These are phyloP conservation scores for Labeo calbasu DNA, from an alignment of 2,797 vertebrate species.

Conservation along the genomic window DNA sequence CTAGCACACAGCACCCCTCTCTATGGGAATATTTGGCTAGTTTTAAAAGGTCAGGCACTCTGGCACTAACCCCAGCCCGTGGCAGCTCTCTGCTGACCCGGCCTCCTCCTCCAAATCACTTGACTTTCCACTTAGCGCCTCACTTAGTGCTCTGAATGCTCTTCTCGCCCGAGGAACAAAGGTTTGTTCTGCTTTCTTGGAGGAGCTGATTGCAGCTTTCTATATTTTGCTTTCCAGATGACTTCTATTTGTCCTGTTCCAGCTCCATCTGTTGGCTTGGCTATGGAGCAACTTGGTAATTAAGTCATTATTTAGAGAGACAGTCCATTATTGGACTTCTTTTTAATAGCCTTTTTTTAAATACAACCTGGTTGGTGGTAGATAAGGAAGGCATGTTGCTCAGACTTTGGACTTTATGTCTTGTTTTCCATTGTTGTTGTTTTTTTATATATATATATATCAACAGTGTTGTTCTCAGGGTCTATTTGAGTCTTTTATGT, in stretches of 20 bases:
- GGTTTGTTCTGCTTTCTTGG: constrained; percentile 38
- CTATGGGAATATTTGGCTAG: constrained; percentile 39
- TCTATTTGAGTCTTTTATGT: constrained; percentile 52
- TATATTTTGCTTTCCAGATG: constrained; percentile 44
- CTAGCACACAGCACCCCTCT: neutral
- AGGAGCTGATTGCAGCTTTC: constrained; percentile 6
- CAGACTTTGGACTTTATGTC: constrained; percentile 32
- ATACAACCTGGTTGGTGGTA: constrained; percentile 49
- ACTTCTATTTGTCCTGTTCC: constrained; percentile 59
- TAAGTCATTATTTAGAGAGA: constrained; percentile 61
- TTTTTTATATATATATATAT: constrained; percentile 24
- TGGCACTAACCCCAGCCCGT: constrained; percentile 32
- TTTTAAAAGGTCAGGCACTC: constrained; percentile 51
- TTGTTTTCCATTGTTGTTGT: constrained; percentile 25
- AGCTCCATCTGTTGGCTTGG: constrained; percentile 60
- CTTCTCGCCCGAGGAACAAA: constrained; percentile 34
- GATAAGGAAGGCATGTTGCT: constrained; percentile 49
- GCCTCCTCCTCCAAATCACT: constrained; percentile 18
- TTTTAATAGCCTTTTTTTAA: constrained; percentile 42
- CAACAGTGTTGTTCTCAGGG: constrained; percentile 28
- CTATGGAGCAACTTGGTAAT: constrained; percentile 57
- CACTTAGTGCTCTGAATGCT: constrained; percentile 23
- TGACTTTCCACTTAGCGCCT: constrained; percentile 1
- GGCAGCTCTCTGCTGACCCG: constrained; percentile 45
- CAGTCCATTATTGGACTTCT: constrained; percentile 50